Evolutionary conservation across 2,888 invertebrate species (phyloP), one percentile per base, ranked within the genome.

Genomic region (Kryphioiulus occultus): DNA sequence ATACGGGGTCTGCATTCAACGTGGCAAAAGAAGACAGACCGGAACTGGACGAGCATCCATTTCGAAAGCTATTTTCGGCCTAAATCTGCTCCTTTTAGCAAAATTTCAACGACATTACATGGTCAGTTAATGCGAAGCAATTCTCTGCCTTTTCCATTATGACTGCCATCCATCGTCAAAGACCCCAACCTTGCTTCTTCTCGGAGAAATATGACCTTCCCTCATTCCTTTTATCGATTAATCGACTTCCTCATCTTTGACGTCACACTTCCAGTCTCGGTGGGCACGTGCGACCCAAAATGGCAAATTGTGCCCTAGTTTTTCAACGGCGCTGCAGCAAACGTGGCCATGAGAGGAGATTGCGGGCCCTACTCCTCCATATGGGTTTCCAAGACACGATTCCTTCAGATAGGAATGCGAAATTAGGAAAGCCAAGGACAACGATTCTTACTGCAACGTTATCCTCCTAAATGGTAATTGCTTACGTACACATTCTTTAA

Each of bases 151-250:
- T 26, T 26, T 68, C 26, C 68, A 68, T 26, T 68, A 68, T 68
- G 26, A 26, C 26, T 26, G 10, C 68, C 68, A 68, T 68, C 17
- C 26, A 68, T 68, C 68, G 22, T 68, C 26, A 26, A 68, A 26
- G 10, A 22, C 68, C 68, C 68, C 68, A 68, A 68, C 68, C 68
- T 68, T 68, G 68, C 26, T 68, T 68, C 68, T 22, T 68, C 68
- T 68, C 26, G 68, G 68, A 68, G 68, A 68, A 68, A 68, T 68
- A 68, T 68, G 68, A 68, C 68, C 68, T 68, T 68, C 68, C 68
- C 68, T 26, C 68, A 68, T 68, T 68, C 68, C 68, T 68, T 68
- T 68, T 68, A 68, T 68, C 68, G 68, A 68, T 68, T 68, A 68
- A 68, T 68, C 68, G 68, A 68, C 68, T 68, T 68, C 68, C 68